These are phyloP conservation scores for Cynopterus sphinx DNA, from an alignment of 2,797 vertebrate genomes.

Conservation along the genomic window DNA sequence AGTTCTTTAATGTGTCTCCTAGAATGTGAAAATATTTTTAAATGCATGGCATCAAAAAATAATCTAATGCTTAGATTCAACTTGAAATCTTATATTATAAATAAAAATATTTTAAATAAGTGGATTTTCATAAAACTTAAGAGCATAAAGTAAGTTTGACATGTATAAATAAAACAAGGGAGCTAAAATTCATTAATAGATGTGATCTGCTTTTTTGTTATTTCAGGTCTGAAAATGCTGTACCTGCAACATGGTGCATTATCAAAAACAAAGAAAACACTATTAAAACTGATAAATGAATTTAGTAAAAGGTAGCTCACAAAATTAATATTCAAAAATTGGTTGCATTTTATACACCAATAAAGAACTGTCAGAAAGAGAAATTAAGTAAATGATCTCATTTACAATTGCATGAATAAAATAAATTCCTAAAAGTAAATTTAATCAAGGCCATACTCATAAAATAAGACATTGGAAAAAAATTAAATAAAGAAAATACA, in stretches of 20 bases:
- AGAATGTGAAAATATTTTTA: neutral
- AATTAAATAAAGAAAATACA: no score
- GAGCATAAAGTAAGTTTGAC: neutral
- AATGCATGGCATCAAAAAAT: neutral
- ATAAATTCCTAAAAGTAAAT: no score
- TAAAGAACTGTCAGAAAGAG: no score
- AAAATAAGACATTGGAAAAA: no score
- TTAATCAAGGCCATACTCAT: no score
- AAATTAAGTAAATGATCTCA: no score
- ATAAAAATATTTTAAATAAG: constrained; percentile 5
- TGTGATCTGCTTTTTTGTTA: neutral
- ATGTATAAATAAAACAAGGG: neutral
- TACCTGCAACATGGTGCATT: neutral
- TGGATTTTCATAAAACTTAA: neutral
- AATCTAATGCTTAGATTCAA: neutral
- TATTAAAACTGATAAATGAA: no score
- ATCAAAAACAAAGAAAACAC: neutral
- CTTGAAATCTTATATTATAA: neutral
- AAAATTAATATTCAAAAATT: no score
- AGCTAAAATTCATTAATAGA: neutral
- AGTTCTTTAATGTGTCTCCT: neutral
- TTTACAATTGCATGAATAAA: no score
- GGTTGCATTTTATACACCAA: no score
- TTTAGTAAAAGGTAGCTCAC: no score
- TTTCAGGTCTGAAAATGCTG: neutral